These are phyloP conservation scores for Tiliacea aurago DNA, from an alignment of 2,888 invertebrate genomes.

Conservation along the genomic window DNA sequence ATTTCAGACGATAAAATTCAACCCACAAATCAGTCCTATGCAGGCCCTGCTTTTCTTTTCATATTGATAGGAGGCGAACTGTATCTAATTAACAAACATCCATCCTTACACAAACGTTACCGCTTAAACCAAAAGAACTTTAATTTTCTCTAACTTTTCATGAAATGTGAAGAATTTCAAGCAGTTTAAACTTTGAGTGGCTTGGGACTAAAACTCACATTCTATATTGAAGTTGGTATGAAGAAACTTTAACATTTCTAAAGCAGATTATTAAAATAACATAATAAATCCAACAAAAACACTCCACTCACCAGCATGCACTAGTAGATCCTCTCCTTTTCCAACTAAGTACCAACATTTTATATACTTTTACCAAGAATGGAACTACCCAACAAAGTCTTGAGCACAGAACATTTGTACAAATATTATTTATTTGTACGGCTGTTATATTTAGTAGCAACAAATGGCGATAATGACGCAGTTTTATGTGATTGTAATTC, in stretches of 20 bases:
- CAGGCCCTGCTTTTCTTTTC: neutral
- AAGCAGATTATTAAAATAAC: neutral
- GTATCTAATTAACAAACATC: neutral
- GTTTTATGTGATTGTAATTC: conserved; percentile 60
- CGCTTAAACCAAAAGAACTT: neutral
- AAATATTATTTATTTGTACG: conserved; percentile 30
- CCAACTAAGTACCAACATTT: neutral
- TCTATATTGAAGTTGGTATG: neutral
- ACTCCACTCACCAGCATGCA: conserved; percentile 7
- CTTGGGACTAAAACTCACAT: neutral
- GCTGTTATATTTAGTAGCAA: conserved; percentile 14
- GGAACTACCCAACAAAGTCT: neutral
- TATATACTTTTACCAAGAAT: conserved; percentile 16
- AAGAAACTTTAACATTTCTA: neutral
- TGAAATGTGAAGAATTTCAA: neutral
- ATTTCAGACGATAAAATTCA: neutral
- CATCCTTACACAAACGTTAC: neutral
- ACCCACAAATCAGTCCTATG: neutral
- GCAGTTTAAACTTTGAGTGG: neutral
- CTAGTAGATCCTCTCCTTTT: neutral
- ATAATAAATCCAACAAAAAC: neutral
- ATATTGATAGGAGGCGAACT: neutral
- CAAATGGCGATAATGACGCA: conserved; percentile 53
- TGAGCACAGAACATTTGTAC: conserved; percentile 10
- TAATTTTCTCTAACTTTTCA: neutral